Conservation (phyloP, 2,888 invertebrate genomes). For the Synergus gifuensis region DNA sequence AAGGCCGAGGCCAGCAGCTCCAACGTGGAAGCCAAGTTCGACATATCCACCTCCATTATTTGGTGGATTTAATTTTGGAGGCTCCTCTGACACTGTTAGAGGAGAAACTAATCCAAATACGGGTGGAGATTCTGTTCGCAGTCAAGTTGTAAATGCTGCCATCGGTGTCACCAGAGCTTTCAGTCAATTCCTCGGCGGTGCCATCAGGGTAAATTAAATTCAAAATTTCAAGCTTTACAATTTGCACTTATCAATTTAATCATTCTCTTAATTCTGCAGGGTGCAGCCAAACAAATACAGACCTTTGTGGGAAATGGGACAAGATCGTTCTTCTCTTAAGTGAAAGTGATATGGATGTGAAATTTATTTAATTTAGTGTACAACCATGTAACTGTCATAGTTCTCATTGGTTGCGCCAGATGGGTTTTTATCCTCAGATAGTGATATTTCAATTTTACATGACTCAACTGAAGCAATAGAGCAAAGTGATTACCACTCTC, state of each 20-base stretch:
- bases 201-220: conserved; percentile 82
- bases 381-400: conserved; percentile 18
- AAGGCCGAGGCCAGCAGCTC: conserved; percentile 75
- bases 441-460: conserved; percentile 11
- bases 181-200: conserved; percentile 87
- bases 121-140: conserved; percentile 70
- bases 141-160: conserved; percentile 84
- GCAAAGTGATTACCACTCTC: not conserved
- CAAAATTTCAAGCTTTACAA: not conserved
- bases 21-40: conserved; percentile 70
- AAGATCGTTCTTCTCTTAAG: conserved; percentile 51
- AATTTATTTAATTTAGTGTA: conserved; percentile 36
- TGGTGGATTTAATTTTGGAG: conserved; percentile 67
- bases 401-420: conserved; percentile 22
- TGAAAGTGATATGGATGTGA: conserved; percentile 40
- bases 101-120: conserved; percentile 42
- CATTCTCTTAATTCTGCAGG: conserved; percentile 79
- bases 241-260: not conserved
- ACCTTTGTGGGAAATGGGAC: conserved; percentile 80
- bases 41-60: conserved; percentile 75
- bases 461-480: conserved; percentile 9
- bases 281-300: conserved; percentile 86
- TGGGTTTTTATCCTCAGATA: not conserved
- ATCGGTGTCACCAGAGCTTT: conserved; percentile 88
- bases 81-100: conserved; percentile 41